A percentile compares a stretch with the other conserved stretches of the same genome.
Evolutionary conservation across 1,140 invertebrate genomes (phyloP).

Genomic region (Tenebrio molitor): DNA sequence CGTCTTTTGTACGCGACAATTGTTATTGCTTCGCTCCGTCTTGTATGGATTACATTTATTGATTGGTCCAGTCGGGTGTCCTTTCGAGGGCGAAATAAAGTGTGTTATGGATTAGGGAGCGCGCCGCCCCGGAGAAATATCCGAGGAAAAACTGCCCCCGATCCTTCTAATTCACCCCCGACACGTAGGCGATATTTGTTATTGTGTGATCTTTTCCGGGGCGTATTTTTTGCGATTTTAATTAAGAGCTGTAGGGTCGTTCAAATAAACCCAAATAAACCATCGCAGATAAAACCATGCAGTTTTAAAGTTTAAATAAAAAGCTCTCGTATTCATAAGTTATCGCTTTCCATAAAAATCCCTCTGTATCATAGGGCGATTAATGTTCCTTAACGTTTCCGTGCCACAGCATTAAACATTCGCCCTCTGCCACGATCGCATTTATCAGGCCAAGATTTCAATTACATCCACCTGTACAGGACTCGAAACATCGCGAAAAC

Average conservation of each 20-base stretch:
- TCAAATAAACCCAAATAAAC: background rate
- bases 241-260: background rate
- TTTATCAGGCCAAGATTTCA: slow-evolving; percentile 56
- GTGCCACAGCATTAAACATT: slow-evolving; percentile 60
- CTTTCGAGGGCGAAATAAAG: too few relatives aligned
- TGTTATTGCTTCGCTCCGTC: too few relatives aligned
- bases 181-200: background rate
- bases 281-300: slow-evolving; percentile 49
- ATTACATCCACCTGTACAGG: slow-evolving; percentile 53
- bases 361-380: slow-evolving; percentile 57
- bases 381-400: slow-evolving; percentile 61
- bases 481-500: slow-evolving; percentile 32
- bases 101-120: too few relatives aligned
- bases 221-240: background rate
- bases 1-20: too few relatives aligned
- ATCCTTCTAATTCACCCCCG: too few relatives aligned
- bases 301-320: slow-evolving; percentile 49
- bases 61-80: too few relatives aligned
- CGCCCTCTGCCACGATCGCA: slow-evolving; percentile 45
- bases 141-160: too few relatives aligned
- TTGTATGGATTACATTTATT: too few relatives aligned
- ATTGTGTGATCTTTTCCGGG: background rate
- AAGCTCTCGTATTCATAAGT: slow-evolving; percentile 53
- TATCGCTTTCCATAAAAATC: slow-evolving; percentile 58
- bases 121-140: too few relatives aligned